Percentiles rank a stretch among this genome's conserved stretches.
These are phyloP conservation scores for Anarsia innoxiella DNA, from an alignment of 2,888 invertebrate genomes.

Conservation along the genomic window DNA sequence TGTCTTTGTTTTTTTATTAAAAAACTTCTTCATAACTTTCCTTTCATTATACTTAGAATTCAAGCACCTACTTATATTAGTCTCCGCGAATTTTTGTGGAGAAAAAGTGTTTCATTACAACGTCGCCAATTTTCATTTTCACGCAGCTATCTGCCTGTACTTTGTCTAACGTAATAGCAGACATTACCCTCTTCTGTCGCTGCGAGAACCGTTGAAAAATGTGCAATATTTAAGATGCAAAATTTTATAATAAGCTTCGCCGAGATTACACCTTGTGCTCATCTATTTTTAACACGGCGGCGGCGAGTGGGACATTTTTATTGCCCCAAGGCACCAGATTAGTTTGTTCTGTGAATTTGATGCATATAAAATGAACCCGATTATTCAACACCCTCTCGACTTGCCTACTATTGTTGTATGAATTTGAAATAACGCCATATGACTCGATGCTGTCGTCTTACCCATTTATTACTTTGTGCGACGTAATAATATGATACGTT, in stretches of 20 bases:
- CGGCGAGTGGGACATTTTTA: conserved; percentile 69
- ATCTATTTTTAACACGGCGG: conserved; percentile 65
- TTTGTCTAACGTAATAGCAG: conserved; percentile 47
- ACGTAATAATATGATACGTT: too few relatives aligned
- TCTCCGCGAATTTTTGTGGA: too few relatives aligned
- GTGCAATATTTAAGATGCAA: conserved; percentile 64
- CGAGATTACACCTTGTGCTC: conserved; percentile 70
- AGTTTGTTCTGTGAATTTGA: conserved; percentile 73
- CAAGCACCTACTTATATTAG: too few relatives aligned
- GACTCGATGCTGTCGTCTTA: conserved; percentile 27
- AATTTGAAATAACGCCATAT: conserved; percentile 51
- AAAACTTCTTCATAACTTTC: too few relatives aligned
- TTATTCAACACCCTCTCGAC: conserved; percentile 65
- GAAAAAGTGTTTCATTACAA: background rate
- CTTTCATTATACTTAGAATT: too few relatives aligned
- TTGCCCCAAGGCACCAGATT: conserved; percentile 67
- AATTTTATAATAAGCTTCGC: conserved; percentile 69
- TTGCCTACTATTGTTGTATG: conserved; percentile 56
- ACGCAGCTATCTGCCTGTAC: conserved; percentile 27
- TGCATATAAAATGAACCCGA: conserved; percentile 72
- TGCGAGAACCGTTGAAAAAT: conserved; percentile 56
- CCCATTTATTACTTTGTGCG: too few relatives aligned
- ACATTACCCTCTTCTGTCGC: conserved; percentile 45
- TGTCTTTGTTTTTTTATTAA: too few relatives aligned
- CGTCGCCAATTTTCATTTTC: conserved; percentile 7